Evolutionary conservation across 2,888 invertebrate genomes (phyloP).

Genomic region (Ichneumoninae sp.): DNA sequence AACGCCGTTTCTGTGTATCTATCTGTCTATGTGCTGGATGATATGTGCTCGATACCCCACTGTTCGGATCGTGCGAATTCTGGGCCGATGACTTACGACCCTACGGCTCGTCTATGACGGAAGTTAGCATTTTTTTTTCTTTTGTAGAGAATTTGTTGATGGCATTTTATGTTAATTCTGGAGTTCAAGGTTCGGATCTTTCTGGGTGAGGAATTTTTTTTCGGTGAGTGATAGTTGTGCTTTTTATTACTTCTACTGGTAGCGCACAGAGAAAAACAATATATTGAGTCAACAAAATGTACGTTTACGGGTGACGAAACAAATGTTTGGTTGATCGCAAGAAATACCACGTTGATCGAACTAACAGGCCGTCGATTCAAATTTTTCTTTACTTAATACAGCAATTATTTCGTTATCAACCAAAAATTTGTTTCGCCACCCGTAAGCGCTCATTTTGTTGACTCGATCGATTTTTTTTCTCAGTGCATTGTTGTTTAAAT

Average conservation of each 20-base stretch:
- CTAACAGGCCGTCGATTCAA: too few relatives aligned
- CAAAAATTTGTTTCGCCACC: too few relatives aligned
- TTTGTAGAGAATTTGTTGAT: background rate
- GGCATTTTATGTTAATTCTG: background rate
- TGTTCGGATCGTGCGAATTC: slow-evolving; percentile 1
- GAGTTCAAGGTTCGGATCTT: background rate
- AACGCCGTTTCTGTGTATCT: background rate
- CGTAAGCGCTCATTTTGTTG: too few relatives aligned
- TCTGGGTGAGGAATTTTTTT: background rate
- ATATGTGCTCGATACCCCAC: background rate
- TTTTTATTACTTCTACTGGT: background rate
- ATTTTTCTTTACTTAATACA: too few relatives aligned
- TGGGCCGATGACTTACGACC: background rate
- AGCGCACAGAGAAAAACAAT: too few relatives aligned
- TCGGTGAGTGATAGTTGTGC: background rate
- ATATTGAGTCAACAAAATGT: too few relatives aligned
- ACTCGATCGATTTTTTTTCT: too few relatives aligned
- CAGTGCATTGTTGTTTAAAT: background rate
- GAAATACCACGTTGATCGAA: too few relatives aligned
- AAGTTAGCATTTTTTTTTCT: background rate
- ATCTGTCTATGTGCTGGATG: background rate
- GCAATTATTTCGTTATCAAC: too few relatives aligned
- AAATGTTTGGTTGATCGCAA: too few relatives aligned
- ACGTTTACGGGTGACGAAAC: too few relatives aligned
- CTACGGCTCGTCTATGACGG: background rate